Evolutionary conservation across 2,888 invertebrate species (phyloP), one percentile per base, ranked within the genome.

Genomic region (Stenolophus ochropezus): DNA sequence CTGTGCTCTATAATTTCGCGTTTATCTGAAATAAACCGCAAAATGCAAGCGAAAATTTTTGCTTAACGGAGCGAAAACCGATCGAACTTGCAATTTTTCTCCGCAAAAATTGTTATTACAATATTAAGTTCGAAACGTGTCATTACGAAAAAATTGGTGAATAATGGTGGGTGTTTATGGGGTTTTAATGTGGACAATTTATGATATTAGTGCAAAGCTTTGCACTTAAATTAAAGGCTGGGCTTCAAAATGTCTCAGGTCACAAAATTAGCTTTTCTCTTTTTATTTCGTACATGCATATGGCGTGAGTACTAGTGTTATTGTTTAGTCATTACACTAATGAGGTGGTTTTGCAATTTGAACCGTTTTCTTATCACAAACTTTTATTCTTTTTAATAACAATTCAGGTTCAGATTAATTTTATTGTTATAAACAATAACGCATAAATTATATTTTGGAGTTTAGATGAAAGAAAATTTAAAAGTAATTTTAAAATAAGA

Each of bases 11-110:
- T 75, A 75, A 75, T 75, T 75, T 75, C 14, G 25, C 75, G 25
- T 75, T 75, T 75, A 75, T 27, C 53, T 53, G 75, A 75, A 75
- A 75, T 75, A 51, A 75, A 75, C 75, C 75, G 53, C 75, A 75
- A 75, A 75, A 51, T n/a, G 53, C 73, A 49, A 25, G 75, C 75
- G 75, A 75, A 75, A 75, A 75, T 53, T 53, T 53, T 53, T 75
- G 53, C 27, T 75, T 75, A 49, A n/a, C 73, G 20, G 73, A 49
- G 73, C 73, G 49, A 47, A 73, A 47, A 47, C 47, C 49, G 73
- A 73, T 73, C 73, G 73, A 73, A 73, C 73, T 73, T 69, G 49
- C 73, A 73, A 27, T 73, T 73, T 73, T 49, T 49, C 47, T 14
- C n/a, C 25, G 73, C 27, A 73, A 69, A 71, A 21, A 73, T 73